Conservation (phyloP, 2,888 invertebrate genomes). For the Diaphora mendica region DNA sequence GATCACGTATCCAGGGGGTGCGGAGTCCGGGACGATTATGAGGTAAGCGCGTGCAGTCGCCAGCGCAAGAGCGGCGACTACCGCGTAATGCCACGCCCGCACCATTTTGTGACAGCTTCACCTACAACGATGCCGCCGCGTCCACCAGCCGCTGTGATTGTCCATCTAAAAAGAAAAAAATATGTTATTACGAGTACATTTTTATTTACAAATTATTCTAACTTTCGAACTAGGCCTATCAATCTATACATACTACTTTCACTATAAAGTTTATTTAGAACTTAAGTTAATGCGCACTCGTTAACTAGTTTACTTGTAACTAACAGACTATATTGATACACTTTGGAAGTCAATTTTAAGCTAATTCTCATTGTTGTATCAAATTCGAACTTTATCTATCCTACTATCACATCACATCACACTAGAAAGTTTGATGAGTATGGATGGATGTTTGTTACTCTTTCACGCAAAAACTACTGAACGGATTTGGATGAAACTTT, state of each 20-base stretch:
- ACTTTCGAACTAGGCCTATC: background rate
- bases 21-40: slow-evolving; percentile 86
- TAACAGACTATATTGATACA: background rate
- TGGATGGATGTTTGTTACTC: no score
- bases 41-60: slow-evolving; percentile 81
- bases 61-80: slow-evolving; percentile 65
- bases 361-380: background rate
- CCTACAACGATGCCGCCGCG: slow-evolving; percentile 79
- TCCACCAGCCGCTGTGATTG: slow-evolving; percentile 62
- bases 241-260: no score
- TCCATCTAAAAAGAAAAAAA: slow-evolving; percentile 74
- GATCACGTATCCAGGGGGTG: slow-evolving; percentile 88
- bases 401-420: no score
- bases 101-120: slow-evolving; percentile 68
- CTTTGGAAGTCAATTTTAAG: background rate
- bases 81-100: slow-evolving; percentile 66
- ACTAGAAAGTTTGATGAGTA: no score
- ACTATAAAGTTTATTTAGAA: background rate
- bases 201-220: background rate
- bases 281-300: background rate
- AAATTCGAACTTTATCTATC: background rate
- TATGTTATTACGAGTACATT: background rate
- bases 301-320: background rate
- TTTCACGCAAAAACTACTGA: no score
- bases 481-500: no score